phyloP scores from a whole-genome alignment of 1,140 invertebrate species.

The Dendrolimus punctatus region DNA sequence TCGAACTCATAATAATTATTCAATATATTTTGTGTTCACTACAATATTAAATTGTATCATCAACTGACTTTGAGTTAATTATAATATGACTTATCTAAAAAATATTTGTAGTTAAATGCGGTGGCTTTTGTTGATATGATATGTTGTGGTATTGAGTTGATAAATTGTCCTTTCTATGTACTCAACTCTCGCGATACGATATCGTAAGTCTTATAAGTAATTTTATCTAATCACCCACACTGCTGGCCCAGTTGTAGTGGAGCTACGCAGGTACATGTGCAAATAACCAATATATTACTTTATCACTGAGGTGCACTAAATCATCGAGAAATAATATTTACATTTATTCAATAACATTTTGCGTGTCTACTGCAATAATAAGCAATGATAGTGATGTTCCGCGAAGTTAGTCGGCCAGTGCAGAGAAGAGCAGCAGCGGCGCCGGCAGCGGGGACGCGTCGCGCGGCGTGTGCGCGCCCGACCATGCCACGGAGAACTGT shows the following conservation, averaged over 20 bases:
- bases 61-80: no score
- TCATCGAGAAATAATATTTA: slow-evolving; percentile 16
- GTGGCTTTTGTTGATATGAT: no score
- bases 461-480: slow-evolving; percentile 15
- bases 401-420: no score
- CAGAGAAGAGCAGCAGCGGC: not conserved
- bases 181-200: no score
- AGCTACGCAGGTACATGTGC: slow-evolving; percentile 1
- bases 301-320: slow-evolving; percentile 42
- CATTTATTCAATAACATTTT: slow-evolving; percentile 12
- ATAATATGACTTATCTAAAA: no score
- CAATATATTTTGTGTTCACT: no score
- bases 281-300: slow-evolving; percentile 24
- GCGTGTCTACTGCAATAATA: slow-evolving; percentile 4
- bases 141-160: no score
- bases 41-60: no score
- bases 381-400: no score
- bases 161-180: not conserved
- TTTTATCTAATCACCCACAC: slow-evolving; percentile 27
- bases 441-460: slow-evolving; percentile 7
- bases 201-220: not conserved
- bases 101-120: no score
- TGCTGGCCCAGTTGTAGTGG: slow-evolving; percentile 16
- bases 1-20: no score
- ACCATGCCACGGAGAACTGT: slow-evolving; percentile 27